Base-by-base conservation (phyloP, 2,113 vertebrate genomes). In the Melanerpes aurifrons region DNA sequence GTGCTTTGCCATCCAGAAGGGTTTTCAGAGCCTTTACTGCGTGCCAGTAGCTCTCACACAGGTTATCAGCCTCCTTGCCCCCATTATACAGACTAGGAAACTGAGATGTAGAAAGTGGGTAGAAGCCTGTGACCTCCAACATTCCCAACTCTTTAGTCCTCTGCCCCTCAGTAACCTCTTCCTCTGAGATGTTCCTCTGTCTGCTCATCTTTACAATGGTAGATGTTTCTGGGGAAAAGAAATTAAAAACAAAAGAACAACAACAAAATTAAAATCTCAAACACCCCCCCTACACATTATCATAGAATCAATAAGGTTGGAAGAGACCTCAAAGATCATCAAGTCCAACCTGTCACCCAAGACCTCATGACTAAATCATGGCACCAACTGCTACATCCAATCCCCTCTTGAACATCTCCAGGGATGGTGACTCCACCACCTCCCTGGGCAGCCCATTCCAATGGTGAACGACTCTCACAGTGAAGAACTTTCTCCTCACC, bases 1-100 rank as follows among this genome's bases (percentile, higher is more conserved):
- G 84, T 89, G 95, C 90, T 88, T 66, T 57, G 79, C 86, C 87
- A 95, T 96, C 69, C 82, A 84, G 50, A 72, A 84, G 76, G 70
- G 4, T 94, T 66, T 83, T 22, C 35, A 0, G 84, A 95, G 83
- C 59, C 59, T 93, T 89, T 54, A 26, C 40, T 56, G 67, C 10
- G 2, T 50, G 77, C 69, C 63, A 35, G 86, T 64, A 90, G 73
- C 35, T 94, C 86, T 93, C 92, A 92, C 17, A 32, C 81, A 96
- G 94, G 73, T 32, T 28, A 75, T 32, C 86, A 31, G 18, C 75
- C 35, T 70, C 56, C 32, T 86, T 87, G 31, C 45, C 47, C 87
- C 63, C 53, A 12, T 79, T 94, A 89, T 80, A 86, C 29, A 74
- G 47, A 48, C 64, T 25, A 24, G 43, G 15, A 85, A 77, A 78